phyloP scores from a whole-genome alignment of 2,113 vertebrate species.

The Nyctereutes procyonoides region DNA sequence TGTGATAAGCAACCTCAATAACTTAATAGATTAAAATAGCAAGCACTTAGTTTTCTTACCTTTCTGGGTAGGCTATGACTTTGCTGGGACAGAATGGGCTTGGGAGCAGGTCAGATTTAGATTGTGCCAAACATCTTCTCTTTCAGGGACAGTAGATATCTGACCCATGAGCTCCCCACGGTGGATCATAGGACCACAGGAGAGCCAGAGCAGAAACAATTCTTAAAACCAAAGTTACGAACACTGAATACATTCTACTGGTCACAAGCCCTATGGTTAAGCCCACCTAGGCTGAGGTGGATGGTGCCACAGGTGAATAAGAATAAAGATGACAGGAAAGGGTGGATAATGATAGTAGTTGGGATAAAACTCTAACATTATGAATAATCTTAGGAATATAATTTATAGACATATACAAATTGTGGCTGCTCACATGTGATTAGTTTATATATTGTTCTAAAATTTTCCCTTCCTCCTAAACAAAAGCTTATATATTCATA shows the following conservation, averaged over 20 bases:
- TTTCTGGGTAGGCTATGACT: background rate
- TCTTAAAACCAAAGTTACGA: background rate
- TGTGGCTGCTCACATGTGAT: background rate
- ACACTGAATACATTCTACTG: background rate
- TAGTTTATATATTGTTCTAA: background rate
- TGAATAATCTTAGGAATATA: background rate
- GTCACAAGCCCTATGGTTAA: background rate
- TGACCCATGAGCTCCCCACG: background rate
- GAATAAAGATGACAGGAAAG: background rate
- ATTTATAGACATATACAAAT: background rate
- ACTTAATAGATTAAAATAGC: background rate
- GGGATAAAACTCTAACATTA: background rate
- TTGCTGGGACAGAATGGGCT: background rate
- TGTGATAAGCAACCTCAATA: background rate
- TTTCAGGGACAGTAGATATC: background rate
- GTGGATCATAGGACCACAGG: background rate
- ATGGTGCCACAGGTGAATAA: background rate
- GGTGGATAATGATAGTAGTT: background rate
- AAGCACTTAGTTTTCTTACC: background rate
- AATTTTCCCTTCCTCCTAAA: background rate
- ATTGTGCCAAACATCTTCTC: background rate
- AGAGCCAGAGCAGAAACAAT: background rate
- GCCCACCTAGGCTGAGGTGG: background rate
- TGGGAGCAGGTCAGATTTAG: background rate
- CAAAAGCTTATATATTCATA: background rate